A percentile compares a stretch with the other conserved stretches of the same genome.
These are phyloP conservation scores for Psilopsiagon aurifrons DNA, from an alignment of 2,113 vertebrate species.

Conservation along the genomic window DNA sequence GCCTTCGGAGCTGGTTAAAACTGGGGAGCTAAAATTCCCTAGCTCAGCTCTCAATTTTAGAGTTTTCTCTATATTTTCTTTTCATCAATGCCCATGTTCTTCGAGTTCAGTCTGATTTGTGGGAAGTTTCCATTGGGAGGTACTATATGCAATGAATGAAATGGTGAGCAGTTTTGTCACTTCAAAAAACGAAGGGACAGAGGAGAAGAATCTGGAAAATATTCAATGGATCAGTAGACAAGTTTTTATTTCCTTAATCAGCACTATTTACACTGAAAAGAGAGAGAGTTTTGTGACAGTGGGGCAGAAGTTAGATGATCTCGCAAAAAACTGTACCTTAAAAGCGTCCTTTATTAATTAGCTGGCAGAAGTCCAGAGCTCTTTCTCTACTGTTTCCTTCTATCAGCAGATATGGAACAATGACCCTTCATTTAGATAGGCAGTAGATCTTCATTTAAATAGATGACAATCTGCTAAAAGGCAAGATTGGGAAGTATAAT, in stretches of 20 bases:
- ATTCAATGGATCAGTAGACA: neutral
- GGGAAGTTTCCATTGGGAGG: neutral
- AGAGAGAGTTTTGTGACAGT: neutral
- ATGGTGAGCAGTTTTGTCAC: neutral
- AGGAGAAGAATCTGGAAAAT: neutral
- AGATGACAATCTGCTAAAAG: neutral
- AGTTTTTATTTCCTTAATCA: slow-evolving; percentile 5
- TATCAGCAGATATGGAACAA: neutral
- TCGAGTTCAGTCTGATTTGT: slow-evolving; percentile 33
- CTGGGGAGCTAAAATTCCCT: neutral
- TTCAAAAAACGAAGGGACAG: slow-evolving; percentile 36
- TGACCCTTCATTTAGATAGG: neutral
- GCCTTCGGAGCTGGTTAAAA: slow-evolving; percentile 17
- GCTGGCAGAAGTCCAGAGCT: neutral
- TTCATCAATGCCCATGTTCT: slow-evolving; percentile 30
- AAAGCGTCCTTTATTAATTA: neutral
- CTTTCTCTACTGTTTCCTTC: neutral
- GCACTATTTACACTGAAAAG: neutral
- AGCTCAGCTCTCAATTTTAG: slow-evolving; percentile 9
- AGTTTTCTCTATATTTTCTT: slow-evolving; percentile 40
- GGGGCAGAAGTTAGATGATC: neutral
- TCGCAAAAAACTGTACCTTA: neutral
- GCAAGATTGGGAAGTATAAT: neutral
- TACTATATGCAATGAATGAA: slow-evolving; percentile 32
- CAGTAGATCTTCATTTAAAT: neutral